Evolutionary conservation across 1,140 invertebrate genomes (phyloP), one percentile per base, ranked within the genome.

Genomic region (Archegozetes longisetosus): DNA sequence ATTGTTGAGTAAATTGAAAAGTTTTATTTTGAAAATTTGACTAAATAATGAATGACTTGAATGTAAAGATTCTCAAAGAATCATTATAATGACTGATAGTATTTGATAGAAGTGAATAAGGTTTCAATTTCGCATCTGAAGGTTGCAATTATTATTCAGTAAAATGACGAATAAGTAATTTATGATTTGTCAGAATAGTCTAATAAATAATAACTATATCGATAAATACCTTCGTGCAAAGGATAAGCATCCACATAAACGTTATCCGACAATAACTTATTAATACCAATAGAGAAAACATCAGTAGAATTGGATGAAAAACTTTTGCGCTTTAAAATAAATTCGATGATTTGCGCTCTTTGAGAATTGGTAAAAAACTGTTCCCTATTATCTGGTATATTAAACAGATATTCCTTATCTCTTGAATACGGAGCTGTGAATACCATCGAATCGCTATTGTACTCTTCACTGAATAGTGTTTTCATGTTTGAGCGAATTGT

Each of bases 351-450:
- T 55, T 86, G 76, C 24, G 87, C 87, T 50, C 87, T 79, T 58
- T 89, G 84, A 2, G 86, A 81, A 2, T 84, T 79, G 14, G 83
- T 85, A 72, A 94, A 94, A 72, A 95, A 94, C 54, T 83, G 82
- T 4, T 73, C 72, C 40, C 69, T 68, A 28, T 40, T 27, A 20
- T 82, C 77, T 53, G 81, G 74, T 22, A 85, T 80, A 69, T 92
- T 85, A 73, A 93, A 95, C 70, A 75, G 56, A 56, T 75, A 75
- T 52, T 72, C 68, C 59, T 88, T 89, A 68, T 90, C 86, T 58
- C 84, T 20, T 12, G 28, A 2, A 24, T 53, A 60, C 3, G 46
- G 17, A 20, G 49, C 28, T 9, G 51, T 60, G 24, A 60, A 60
- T 17, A 85, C 88, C 62, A 78, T 75, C 13, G 26, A n/a, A 2